These are phyloP conservation scores for Chloromyia formosa DNA, from an alignment of 2,888 invertebrate species.

Conservation along the genomic window DNA sequence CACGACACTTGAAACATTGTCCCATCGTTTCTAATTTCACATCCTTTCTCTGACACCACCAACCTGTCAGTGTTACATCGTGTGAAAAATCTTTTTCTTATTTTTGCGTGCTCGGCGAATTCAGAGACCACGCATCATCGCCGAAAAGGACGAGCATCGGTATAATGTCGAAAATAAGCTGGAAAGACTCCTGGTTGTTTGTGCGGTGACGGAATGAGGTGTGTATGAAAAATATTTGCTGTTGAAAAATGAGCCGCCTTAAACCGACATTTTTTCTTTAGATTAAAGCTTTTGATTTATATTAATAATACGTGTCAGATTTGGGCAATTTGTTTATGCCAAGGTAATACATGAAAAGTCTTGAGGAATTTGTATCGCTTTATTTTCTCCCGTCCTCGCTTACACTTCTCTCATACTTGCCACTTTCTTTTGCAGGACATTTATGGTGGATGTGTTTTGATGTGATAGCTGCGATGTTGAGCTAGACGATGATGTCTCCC, in stretches of 20 bases:
- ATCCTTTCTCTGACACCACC: conserved; percentile 5
- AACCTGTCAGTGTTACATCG: conserved; percentile 33
- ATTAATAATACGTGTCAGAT: conserved; percentile 45
- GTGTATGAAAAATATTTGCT: conserved; percentile 10
- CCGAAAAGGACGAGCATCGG: background rate
- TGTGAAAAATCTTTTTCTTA: conserved; percentile 26
- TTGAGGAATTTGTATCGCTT: conserved; percentile 27
- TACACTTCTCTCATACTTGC: background rate
- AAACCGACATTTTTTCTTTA: conserved; percentile 43
- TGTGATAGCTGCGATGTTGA: conserved; percentile 17
- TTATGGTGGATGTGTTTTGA: background rate
- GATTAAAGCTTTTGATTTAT: conserved; percentile 45
- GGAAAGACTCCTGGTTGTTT: background rate
- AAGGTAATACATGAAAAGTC: conserved; percentile 35
- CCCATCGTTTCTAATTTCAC: background rate
- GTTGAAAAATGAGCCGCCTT: conserved; percentile 43
- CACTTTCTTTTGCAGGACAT: background rate
- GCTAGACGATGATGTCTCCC: conserved; percentile 35
- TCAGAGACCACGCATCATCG: background rate
- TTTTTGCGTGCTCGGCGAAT: background rate
- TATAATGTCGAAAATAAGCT: background rate
- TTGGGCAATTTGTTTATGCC: conserved; percentile 44
- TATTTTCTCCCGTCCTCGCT: background rate
- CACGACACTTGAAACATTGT: too few species aligned
- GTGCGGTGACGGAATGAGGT: background rate